Base-by-base conservation (phyloP, 2,113 vertebrate genomes). In the Montifringilla adamsi region DNA sequence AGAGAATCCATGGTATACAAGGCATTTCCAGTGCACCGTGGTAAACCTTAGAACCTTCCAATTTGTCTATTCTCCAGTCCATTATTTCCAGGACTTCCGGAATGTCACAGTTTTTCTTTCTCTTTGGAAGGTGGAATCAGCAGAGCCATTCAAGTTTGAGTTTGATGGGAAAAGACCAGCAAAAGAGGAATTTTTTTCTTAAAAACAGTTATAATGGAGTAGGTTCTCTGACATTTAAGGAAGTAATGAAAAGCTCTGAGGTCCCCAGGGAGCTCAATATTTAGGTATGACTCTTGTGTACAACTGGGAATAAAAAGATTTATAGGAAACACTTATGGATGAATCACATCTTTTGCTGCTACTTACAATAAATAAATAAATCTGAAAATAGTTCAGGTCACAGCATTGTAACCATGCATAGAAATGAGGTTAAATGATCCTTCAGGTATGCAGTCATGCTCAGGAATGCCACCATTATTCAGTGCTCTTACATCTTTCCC, bases 401-500 rank as follows among this genome's bases (percentile, higher is more conserved):
- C n/a, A 52, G 76, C 73, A n/a, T n/a, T 67, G n/a, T 55, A 90
- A 31, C 27, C 50, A 15, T 70, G 84, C 90, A 85, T 58, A 70
- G 81, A 76, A 96, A 95, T 73, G 68, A 89, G 47, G n/a, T 79
- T 89, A 88, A 95, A 96, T 94, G 55, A 75, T 76, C 73, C 50
- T 63, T 72, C 27, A 52, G 77, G 59, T 66, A 81, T 4, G 23
- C 74, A 80, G 77, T 20, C n/a, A 53, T 74, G 78, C 76, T 89
- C 21, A 46, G 75, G 67, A 93, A 55, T 49, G 59, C 44, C 80
- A 56, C 76, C 13, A 41, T 93, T 70, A 68, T 26, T 89, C 78
- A 91, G 14, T 19, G 12, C 37, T 77, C 78, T 91, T 92, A 72
- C 63, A 60, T 62, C 81, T 74, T 70, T 90, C 50, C 90, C 90